Evolutionary conservation across 1,140 invertebrate species (phyloP), one percentile per base, ranked within the genome.

Genomic region (Drosophila watanabei): DNA sequence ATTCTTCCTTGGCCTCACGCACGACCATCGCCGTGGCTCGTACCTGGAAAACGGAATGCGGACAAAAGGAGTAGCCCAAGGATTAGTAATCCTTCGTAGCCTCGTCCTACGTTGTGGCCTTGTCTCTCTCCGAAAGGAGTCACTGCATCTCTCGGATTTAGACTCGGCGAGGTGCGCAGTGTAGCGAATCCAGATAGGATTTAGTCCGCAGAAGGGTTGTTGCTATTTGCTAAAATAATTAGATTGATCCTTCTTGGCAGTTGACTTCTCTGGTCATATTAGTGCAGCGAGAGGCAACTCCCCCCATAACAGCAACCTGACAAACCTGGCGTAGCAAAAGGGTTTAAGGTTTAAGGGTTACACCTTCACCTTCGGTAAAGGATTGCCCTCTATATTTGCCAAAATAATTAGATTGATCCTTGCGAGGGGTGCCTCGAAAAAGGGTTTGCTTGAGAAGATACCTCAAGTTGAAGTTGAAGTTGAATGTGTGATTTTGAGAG

Each of bases 401-500:
- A 91, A 91, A 91, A 91, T 91, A 91, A 91, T 91, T 91, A 91
- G 89, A 89, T 91, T 88, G 70, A 91, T 91, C 89, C 89, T 69
- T 69, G 66, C 24, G 48, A 37, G 2, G 13, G 9, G 6, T 39
- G 39, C 16, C 35, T n/a, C 20, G n/a, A 24, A 39, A 52, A 32
- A 18, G 28, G 54, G 9, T 24, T 56, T n/a, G 52, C 5, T 7
- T 37, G 2, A 4, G 20, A 6, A 24, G 52, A 1, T 4, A 13
- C 9, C 9, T n/a, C 35, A 39, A 28, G 20, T 6, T 18, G 30
- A 9, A 28, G 20, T 5, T 28, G 14, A 37, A 37, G 8, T 6
- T 8, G 5, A 56, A 24, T 16, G 2, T 20, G 51, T 16, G 5
- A 16, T 24, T 56, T 56, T 10, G 0, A 4, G 2, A 5, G 11